Evolutionary conservation across 2,888 invertebrate species (phyloP), one percentile per base, ranked within the genome.

Genomic region (Lamellibrachia columna): DNA sequence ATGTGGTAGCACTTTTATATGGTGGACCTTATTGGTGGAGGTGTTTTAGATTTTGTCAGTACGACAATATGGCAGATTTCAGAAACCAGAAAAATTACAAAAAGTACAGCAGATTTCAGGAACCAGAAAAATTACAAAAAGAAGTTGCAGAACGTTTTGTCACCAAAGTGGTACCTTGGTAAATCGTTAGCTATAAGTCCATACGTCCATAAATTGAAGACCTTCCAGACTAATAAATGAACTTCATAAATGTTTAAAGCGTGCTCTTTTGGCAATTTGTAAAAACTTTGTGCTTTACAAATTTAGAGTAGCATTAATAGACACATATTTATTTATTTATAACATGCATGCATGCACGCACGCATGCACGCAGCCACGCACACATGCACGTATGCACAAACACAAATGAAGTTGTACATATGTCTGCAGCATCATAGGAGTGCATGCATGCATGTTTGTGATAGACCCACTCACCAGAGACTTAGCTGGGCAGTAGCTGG

Each of bases 241-340:
- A n/a, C 75, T 22, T 22, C n/a, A 75, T 75, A 75, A 75, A 75
- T 75, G 15, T 75, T 22, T 22, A 75, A 75, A 75, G 22, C 40
- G 40, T 75, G 75, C 75, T 75, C 75, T 11, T 75, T 75, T 75
- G 75, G 75, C 75, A 75, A 75, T 75, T 75, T 75, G 75, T 75
- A n/a, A 75, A 75, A 11, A 75, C 15, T 22, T 15, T 11, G 15
- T 22, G 22, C 75, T 6, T 75, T 9, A 22, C 75, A 75, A 15
- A 75, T 55, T 55, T 55, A 55, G 55, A 9, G 55, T 22, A 6
- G 75, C 22, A 75, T 15, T 15, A 75, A 75, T 75, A 22, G 75
- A 75, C 75, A 40, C 40, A 4, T 75, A 58, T 8, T 75, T 75
- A 22, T 75, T 75, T 75, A 75, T 75, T 15, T 75, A 75, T 75